A percentile compares a stretch with the other conserved stretches of the same genome.
phyloP scores from a whole-genome alignment of 2,797 vertebrate genomes.

The Falco berigora region DNA sequence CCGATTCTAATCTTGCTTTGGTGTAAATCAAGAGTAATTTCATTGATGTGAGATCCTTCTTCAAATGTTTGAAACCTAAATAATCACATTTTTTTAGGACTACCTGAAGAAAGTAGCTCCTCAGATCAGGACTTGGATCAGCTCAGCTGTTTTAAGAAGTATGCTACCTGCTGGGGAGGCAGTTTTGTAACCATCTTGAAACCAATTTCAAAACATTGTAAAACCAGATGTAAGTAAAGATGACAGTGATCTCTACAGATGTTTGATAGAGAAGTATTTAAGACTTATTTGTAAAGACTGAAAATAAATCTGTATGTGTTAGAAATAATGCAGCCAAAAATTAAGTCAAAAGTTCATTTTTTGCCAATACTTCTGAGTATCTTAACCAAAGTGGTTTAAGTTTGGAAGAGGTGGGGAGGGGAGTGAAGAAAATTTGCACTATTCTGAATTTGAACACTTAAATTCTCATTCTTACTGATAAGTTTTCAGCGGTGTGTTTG shows the following conservation, averaged over 20 bases:
- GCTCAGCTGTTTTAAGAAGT: neutral
- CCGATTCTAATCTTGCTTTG: conserved; percentile 13
- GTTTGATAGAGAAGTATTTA: conserved; percentile 33
- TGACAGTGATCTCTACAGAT: neutral
- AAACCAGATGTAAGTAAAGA: neutral
- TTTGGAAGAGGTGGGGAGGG: conserved; percentile 50
- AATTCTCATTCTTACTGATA: conserved; percentile 56
- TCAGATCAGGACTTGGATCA: neutral
- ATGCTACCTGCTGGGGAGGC: neutral
- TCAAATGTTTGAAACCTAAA: neutral
- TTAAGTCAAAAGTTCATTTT: conserved; percentile 55
- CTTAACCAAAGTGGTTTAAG: conserved; percentile 73
- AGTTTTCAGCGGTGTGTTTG: conserved; percentile 67
- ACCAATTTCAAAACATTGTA: neutral
- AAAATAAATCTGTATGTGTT: conserved; percentile 51
- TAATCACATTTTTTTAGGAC: neutral
- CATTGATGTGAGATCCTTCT: neutral
- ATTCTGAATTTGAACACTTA: conserved; percentile 61
- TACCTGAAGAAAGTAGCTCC: neutral
- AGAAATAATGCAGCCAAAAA: conserved; percentile 64
- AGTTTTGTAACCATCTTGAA: neutral
- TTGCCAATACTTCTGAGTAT: conserved; percentile 71
- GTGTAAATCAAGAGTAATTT: conserved; percentile 2
- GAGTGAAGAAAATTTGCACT: conserved; percentile 66
- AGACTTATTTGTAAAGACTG: conserved; percentile 39